phyloP scores from a whole-genome alignment of 2,113 vertebrate genomes.

The Equus przewalskii region DNA sequence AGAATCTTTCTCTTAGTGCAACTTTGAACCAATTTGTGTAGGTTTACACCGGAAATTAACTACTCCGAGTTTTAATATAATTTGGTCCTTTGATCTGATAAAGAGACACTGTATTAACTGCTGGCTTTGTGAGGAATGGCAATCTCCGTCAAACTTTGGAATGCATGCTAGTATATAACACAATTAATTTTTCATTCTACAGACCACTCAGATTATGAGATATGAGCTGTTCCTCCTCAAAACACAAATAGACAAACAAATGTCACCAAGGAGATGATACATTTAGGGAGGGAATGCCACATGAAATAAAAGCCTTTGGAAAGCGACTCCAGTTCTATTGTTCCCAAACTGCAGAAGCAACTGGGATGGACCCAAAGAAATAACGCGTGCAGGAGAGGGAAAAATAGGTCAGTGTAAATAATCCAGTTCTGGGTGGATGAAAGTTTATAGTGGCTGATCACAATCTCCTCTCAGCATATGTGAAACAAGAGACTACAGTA shows the following conservation, averaged over 20 bases:
- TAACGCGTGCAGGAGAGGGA: background rate
- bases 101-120: slow-evolving; percentile 87
- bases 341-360: slow-evolving; percentile 48
- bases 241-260: slow-evolving; percentile 80
- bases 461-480: slow-evolving; percentile 81
- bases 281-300: slow-evolving; percentile 39
- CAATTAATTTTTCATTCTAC: slow-evolving; percentile 89
- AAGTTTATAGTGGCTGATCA: slow-evolving; percentile 86
- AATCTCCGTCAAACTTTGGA: slow-evolving; percentile 82
- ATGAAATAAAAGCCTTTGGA: slow-evolving; percentile 64
- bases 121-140: slow-evolving; percentile 82
- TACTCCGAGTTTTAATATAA: slow-evolving; percentile 90
- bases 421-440: slow-evolving; percentile 81
- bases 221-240: slow-evolving; percentile 77
- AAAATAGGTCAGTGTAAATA: slow-evolving; percentile 84
- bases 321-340: slow-evolving; percentile 69
- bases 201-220: slow-evolving; percentile 84
- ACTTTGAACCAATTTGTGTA: slow-evolving; percentile 85
- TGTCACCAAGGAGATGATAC: slow-evolving; percentile 66
- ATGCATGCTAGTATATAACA: slow-evolving; percentile 82
- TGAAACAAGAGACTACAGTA: slow-evolving; percentile 80
- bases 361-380: slow-evolving; percentile 69
- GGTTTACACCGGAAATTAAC: slow-evolving; percentile 90
- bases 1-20: slow-evolving; percentile 67
- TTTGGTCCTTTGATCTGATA: slow-evolving; percentile 88